Evolutionary conservation across 2,797 vertebrate species (phyloP), one percentile per base, ranked within the genome.

Genomic region (Geotrypetes seraphini): DNA sequence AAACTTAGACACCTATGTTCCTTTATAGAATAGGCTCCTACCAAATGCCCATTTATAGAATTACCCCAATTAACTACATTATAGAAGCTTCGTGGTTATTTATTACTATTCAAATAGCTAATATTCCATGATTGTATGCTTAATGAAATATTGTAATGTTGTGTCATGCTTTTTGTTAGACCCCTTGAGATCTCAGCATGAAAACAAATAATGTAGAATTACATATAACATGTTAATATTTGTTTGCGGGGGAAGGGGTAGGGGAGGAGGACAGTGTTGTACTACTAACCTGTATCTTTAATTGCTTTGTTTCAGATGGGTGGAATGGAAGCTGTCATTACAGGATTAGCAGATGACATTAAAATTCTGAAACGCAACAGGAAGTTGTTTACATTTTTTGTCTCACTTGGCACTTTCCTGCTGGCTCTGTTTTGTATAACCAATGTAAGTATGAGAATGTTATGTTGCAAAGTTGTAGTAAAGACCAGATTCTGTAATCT

Each of bases 281-380:
- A 24, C 12, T 0, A 46, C 25, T 60, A 55, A 60, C 4, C 6
- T 23, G 28, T 32, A 4, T 3, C 31, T 19, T 33, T 30, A 10
- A 14, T 45, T 50, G 19, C 12, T 31, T 36, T 43, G 32, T 20
- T 21, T 18, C 64, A 99, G 96, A 99, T 99, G 96, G 96, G 96
- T 1, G 96, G 96, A 28, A 99, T 99, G 95, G 96, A 99, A 50
- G 96, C 95, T 0, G 87, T 98, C 42, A 87, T 99, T 77, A 99
- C 96, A 0, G 96, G 96, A 26, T 72, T 99, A 32, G 75, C 91
- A 0, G 96, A 99, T 14, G 96, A 99, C 60, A 96, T 92, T 57
- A 88, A 86, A 56, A 71, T 96, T 47, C 81, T 99, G 23, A 97
- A 94, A 67, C 85, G 82, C 53, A 87, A 97, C 31, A 83, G 96